A percentile compares a stretch with the other conserved stretches of the same genome.
Conservation (phyloP, 2,888 invertebrate species). For the Macrosiphum euphorbiae region DNA sequence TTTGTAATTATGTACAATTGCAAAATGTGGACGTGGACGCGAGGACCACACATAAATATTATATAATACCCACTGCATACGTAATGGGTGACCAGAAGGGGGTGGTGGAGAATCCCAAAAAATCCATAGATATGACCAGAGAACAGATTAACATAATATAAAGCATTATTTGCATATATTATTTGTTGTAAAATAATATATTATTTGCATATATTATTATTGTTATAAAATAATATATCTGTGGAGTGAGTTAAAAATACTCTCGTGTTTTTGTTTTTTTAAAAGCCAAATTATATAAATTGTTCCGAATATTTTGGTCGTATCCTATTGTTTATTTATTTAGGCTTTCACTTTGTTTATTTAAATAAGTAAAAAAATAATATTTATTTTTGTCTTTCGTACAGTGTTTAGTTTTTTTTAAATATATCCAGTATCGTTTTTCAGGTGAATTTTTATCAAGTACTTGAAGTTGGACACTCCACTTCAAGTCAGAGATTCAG, state of each 20-base stretch:
- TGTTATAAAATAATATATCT: not conserved
- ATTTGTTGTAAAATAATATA: not conserved
- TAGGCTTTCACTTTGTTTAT: not conserved
- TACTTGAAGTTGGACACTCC: not conserved
- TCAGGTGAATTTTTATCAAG: not conserved
- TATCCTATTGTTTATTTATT: not conserved
- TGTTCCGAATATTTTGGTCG: not conserved
- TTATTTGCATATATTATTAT: not conserved
- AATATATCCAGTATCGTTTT: not conserved
- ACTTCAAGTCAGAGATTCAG: not conserved
- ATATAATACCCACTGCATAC: not conserved
- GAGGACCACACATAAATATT: not conserved
- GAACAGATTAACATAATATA: not conserved
- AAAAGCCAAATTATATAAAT: not conserved
- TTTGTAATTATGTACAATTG: not conserved
- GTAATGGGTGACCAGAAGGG: not conserved
- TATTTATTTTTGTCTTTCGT: not conserved
- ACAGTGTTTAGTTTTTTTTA: not conserved
- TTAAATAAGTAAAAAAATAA: not conserved
- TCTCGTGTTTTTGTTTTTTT: not conserved
- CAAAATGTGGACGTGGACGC: not conserved
- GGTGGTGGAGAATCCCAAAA: not conserved
- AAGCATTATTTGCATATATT: not conserved
- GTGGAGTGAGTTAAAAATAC: not conserved
- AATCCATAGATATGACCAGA: not conserved